Base-by-base conservation (phyloP, 37 sponge, comb jelly and placozoan genomes). In the Geodia barretti region DNA sequence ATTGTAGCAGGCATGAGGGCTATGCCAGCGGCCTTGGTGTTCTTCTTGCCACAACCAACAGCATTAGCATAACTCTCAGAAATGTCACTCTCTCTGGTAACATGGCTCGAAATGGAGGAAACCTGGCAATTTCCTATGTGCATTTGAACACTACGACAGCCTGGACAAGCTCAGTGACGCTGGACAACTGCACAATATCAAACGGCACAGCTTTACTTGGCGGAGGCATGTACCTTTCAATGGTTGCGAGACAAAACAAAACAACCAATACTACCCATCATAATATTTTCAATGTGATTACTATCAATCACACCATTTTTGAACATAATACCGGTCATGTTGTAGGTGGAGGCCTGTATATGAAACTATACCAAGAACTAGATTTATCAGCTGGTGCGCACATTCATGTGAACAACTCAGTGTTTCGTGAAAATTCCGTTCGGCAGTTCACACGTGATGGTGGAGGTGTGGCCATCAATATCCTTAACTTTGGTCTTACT, bases 221-320 rank as follows among this genome's bases (percentile, higher is more conserved):
- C 31, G 68, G 33, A 68, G 68, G 68, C 25, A 68, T 68, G 68
- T 68, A 29, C 34, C 20, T 68, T 1, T 68, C 68, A 28, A 68
- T 68, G 30, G 9, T 68, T 31, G 68, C 30, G 31, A 32, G 33
- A 20, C 34, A 28, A 5, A 68, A 5, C 1, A 20, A 29, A 7
- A 21, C 68, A 25, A 32, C 68, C 5, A 30, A 25, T 32, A 31
- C 2, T 30, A 29, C 29, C 1, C 68, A 68, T 33, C 25, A 20
- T 29, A 5, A 32, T 28, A 20, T 33, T 20, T n/a, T n/a, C n/a
- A n/a, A n/a, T n/a, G 20, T 29, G 20, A 20, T 68, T 5, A 30
- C 25, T 68, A 32, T 68, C 34, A 20, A 20, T 33, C 19, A 68
- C 33, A 68, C 68, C 31, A 21, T 32, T 4, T 31, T 68, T 28